phyloP scores from a whole-genome alignment of 2,888 invertebrate genomes.

The Cheilosia urbana region DNA sequence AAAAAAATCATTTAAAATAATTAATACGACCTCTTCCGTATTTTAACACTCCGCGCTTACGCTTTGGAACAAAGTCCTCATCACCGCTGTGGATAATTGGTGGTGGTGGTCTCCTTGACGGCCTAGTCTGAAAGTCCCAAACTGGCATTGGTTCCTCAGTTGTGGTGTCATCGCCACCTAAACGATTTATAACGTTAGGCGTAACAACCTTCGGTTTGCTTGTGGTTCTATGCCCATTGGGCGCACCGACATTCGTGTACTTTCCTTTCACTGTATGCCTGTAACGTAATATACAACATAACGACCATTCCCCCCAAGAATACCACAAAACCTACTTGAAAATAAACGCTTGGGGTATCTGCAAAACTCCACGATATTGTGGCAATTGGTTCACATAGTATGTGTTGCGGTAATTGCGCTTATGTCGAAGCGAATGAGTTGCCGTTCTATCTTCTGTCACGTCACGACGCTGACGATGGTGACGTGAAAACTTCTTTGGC shows the following conservation, averaged over 20 bases:
- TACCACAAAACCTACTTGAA: constrained; percentile 2
- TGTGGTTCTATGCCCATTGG: not conserved
- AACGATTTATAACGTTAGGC: not conserved
- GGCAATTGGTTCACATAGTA: constrained; percentile 29
- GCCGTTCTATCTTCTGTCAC: not conserved
- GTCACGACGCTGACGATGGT: constrained; percentile 79
- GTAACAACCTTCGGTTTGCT: not conserved
- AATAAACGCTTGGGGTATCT: not conserved
- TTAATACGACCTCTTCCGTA: not conserved
- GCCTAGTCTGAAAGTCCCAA: not conserved
- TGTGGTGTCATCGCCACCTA: not conserved
- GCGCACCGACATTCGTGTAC: constrained; percentile 42
- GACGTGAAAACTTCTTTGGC: constrained; percentile 79
- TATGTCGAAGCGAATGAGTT: constrained; percentile 23
- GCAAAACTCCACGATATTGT: constrained; percentile 28
- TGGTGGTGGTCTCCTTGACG: constrained; percentile 59
- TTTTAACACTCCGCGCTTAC: not conserved
- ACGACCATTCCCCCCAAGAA: not conserved
- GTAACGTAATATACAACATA: not conserved
- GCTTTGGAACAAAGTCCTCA: constrained; percentile 45
- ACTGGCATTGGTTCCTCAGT: not conserved
- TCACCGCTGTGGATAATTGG: constrained; percentile 77
- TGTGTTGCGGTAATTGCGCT: constrained; percentile 28
- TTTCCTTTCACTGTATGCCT: constrained; percentile 72
- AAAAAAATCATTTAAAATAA: not conserved